phyloP scores from a whole-genome alignment of 2,888 invertebrate species.

The Phalangium opilio region DNA sequence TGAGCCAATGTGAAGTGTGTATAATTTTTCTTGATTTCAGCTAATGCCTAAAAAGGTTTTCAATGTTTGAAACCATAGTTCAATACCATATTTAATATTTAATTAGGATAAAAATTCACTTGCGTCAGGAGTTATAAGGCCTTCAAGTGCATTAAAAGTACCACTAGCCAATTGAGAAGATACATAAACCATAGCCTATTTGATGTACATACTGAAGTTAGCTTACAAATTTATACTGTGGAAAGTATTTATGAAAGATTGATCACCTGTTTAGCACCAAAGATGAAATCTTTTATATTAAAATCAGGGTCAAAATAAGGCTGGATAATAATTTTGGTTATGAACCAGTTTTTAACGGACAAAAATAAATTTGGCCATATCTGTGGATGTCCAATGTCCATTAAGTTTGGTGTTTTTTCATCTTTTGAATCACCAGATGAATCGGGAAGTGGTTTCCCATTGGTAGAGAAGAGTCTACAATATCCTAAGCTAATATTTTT shows the following conservation, averaged over 20 bases:
- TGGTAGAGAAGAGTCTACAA: too few species aligned
- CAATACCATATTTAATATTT: too few species aligned
- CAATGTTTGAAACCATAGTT: too few species aligned
- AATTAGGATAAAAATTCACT: too few species aligned
- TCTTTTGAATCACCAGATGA: conserved; percentile 4
- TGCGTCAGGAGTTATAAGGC: conserved; percentile 46
- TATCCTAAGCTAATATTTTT: too few species aligned
- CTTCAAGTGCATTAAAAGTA: conserved; percentile 47
- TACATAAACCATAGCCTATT: conserved; percentile 44
- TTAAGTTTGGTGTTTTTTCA: conserved; percentile 31
- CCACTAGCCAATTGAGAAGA: conserved; percentile 51
- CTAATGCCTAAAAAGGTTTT: conserved; percentile 38
- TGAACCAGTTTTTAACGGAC: conserved; percentile 58
- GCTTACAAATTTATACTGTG: too few species aligned
- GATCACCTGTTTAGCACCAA: conserved; percentile 64
- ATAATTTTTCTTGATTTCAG: conserved; percentile 46
- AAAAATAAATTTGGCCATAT: conserved; percentile 67
- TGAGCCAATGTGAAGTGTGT: conserved; percentile 51
- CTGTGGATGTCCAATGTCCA: conserved; percentile 53
- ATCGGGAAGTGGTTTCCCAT: too few species aligned
- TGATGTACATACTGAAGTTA: too few species aligned
- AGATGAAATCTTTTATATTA: conserved; percentile 49
- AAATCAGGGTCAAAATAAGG: conserved; percentile 65
- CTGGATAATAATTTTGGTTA: conserved; percentile 55
- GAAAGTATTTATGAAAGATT: too few species aligned